Conservation (phyloP, 2,797 vertebrate species). For the Protosalanx chinensis region DNA sequence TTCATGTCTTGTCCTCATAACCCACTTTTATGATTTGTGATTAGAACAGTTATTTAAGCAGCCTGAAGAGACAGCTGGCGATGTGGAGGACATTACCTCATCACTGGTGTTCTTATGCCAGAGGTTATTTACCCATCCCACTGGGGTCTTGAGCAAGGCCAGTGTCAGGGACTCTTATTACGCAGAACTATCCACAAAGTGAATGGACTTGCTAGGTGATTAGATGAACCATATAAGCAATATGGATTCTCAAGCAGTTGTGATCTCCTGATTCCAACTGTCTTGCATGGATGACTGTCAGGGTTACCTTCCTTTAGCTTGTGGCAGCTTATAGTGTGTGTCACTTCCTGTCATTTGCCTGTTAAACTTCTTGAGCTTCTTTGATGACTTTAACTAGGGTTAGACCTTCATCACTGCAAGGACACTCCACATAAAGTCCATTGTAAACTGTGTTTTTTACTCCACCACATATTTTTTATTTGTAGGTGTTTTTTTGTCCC, state of each 20-base stretch:
- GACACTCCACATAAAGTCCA: background rate
- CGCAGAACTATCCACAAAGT: too few relatives aligned
- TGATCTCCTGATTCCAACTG: too few relatives aligned
- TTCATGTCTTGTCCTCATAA: slow-evolving; percentile 5
- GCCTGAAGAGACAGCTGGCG: background rate
- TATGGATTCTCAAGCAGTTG: too few relatives aligned
- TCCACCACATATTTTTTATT: background rate
- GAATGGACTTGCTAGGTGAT: too few relatives aligned
- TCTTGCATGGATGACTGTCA: too few relatives aligned
- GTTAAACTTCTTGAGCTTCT: background rate
- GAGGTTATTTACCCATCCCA: background rate
- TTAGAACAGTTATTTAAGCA: background rate
- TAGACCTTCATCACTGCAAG: background rate
- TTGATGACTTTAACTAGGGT: background rate
- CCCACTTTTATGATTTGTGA: background rate
- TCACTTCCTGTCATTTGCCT: background rate
- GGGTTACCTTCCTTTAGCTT: background rate
- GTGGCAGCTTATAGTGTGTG: background rate
- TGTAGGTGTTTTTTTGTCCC: background rate
- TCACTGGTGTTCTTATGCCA: too few relatives aligned
- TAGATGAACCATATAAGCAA: too few relatives aligned
- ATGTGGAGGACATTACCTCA: too few relatives aligned
- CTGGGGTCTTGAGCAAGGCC: background rate
- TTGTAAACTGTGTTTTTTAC: background rate
- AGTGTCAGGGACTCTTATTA: background rate